phyloP scores from a whole-genome alignment of 2,888 invertebrate species.

The Syrphus vitripennis region DNA sequence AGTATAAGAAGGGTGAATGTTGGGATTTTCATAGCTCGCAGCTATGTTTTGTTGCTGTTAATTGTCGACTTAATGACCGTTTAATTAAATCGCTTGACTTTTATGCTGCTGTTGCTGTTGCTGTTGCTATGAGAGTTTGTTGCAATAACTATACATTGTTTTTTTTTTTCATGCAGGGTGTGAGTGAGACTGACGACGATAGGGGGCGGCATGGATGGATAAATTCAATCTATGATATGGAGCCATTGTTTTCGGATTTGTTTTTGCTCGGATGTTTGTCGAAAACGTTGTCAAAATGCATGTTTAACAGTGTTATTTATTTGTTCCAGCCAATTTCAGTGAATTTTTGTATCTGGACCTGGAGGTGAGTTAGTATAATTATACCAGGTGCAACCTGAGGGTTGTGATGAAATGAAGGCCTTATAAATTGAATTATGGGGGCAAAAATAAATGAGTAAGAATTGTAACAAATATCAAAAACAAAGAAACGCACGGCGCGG shows the following conservation, averaged over 20 bases:
- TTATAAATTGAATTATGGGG: background rate
- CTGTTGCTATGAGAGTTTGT: slow-evolving; percentile 35
- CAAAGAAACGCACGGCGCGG: too few species aligned
- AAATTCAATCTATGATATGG: background rate
- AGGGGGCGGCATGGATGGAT: background rate
- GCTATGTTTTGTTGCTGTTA: slow-evolving; percentile 76
- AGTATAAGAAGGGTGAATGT: slow-evolving; percentile 26
- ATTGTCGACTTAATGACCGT: slow-evolving; percentile 80
- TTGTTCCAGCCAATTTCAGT: slow-evolving; percentile 29
- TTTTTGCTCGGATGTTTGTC: slow-evolving; percentile 20
- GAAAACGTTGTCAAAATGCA: slow-evolving; percentile 49
- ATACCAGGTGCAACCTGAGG: background rate
- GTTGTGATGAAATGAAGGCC: background rate
- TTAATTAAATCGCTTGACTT: slow-evolving; percentile 79
- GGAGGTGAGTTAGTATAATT: background rate
- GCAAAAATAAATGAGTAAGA: too few species aligned
- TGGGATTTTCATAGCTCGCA: slow-evolving; percentile 55
- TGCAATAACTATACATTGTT: slow-evolving; percentile 21
- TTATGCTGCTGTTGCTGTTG: slow-evolving; percentile 33
- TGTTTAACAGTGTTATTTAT: slow-evolving; percentile 46
- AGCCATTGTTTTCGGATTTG: slow-evolving; percentile 31
- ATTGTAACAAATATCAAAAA: too few species aligned
- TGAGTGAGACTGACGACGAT: background rate
- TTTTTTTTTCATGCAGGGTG: background rate
- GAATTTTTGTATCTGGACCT: background rate